phyloP scores from a whole-genome alignment of 2,888 invertebrate genomes.

The Rhodophaea formosa region DNA sequence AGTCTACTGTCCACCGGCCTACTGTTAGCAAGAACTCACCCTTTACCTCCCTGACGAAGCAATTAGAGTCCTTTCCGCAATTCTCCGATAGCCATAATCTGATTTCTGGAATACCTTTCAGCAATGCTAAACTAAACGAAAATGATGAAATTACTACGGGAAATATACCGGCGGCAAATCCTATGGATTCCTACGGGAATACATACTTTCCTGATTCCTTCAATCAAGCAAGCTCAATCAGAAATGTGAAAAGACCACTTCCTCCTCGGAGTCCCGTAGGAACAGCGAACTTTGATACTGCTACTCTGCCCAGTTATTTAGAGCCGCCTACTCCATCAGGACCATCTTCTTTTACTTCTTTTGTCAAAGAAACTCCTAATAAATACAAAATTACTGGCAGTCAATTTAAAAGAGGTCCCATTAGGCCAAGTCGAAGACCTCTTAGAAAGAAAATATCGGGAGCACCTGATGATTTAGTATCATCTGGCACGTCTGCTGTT shows the following conservation, averaged over 20 bases:
- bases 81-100: constrained; percentile 61
- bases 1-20: constrained; percentile 61
- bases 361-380: constrained; percentile 53
- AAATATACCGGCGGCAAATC: constrained; percentile 41
- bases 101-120: constrained; percentile 59
- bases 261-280: constrained; percentile 45
- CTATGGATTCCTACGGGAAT: constrained; percentile 71
- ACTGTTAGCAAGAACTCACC: constrained; percentile 54
- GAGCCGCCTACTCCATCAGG: constrained; percentile 73
- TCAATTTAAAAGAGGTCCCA: constrained; percentile 63
- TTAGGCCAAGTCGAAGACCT: constrained; percentile 64
- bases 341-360: constrained; percentile 57
- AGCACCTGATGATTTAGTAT: constrained; percentile 63
- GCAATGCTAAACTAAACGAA: constrained; percentile 50
- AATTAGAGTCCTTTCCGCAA: constrained; percentile 54
- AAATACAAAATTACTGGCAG: constrained; percentile 60
- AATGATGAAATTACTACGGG: constrained; percentile 47
- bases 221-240: constrained; percentile 65
- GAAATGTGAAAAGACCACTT: constrained; percentile 62
- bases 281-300: constrained; percentile 48
- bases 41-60: constrained; percentile 52
- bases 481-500: constrained; percentile 67
- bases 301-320: constrained; percentile 69
- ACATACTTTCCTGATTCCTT: constrained; percentile 69
- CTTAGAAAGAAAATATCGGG: constrained; percentile 69